Evolutionary conservation across 2,797 vertebrate genomes (phyloP), one percentile per base, ranked within the genome.

Genomic region (Rhinella marina): DNA sequence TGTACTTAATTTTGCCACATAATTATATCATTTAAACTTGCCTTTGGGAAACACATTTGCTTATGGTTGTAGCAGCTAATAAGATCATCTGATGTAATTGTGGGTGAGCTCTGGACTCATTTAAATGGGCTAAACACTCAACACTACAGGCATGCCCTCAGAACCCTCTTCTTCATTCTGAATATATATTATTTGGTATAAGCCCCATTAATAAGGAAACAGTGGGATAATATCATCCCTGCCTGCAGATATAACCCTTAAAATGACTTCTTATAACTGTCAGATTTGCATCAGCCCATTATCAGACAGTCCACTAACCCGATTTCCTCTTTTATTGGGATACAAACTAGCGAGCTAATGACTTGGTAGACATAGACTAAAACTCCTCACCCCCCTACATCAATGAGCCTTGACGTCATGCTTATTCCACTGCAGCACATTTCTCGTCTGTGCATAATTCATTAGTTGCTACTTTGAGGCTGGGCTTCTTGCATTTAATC

Each of bases 401-500:
- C 59, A 48, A 13, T 5, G 8, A 50, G 79, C 12, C 59, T 81
- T 81, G 56, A 81, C 57, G 41, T 48, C 80, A 81, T 81, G 50
- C 79, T 64, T 81, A 50, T 81, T 62, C 23, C 80, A 81, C 59
- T 64, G 59, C 54, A 57, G 77, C 5, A 32, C 32, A 59, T 48
- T 50, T n/a, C 64, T 25, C 8, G 12, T 54, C n/a, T 68, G 66
- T 83, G 62, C 64, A 68, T 83, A 54, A 83, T 83, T 83, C n/a
- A 83, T 83, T 29, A 52, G 25, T 54, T 56, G 50, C 50, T 72
- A 72, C 81, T 54, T 72, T 50, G 56, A 56, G 66, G 48, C 32
- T 32, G 57, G 73, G 27, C n/a, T 66, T 64, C 48, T 77, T 76
- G 57, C 84, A 85, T 77, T 85, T 86, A 78, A 79, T 86, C n/a